phyloP scores from a whole-genome alignment of 2,888 invertebrate species.

The Aleiodes alternator region DNA sequence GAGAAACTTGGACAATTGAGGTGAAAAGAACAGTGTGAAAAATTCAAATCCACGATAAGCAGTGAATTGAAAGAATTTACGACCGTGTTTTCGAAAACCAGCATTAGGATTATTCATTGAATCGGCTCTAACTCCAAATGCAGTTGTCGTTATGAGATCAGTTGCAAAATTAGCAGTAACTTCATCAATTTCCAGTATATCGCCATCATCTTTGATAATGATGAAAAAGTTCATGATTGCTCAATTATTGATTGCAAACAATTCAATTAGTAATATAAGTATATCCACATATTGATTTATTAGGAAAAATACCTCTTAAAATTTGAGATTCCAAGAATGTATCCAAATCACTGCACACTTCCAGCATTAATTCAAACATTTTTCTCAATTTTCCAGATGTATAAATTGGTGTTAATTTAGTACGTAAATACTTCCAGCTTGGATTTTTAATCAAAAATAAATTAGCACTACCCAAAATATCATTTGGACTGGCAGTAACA shows the following conservation, averaged over 20 bases:
- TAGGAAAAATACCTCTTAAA: conserved; percentile 55
- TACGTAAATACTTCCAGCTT: conserved; percentile 74
- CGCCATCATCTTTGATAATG: conserved; percentile 52
- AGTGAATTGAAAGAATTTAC: conserved; percentile 71
- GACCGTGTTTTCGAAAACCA: conserved; percentile 74
- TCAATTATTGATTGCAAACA: background rate
- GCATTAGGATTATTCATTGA: conserved; percentile 73
- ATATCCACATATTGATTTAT: too few relatives aligned
- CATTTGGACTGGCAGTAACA: conserved; percentile 66
- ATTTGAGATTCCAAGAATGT: conserved; percentile 53
- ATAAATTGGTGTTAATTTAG: conserved; percentile 76
- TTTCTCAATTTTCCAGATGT: conserved; percentile 69
- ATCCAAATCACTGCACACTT: conserved; percentile 60
- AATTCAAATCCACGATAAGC: conserved; percentile 71
- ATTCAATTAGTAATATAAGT: too few relatives aligned
- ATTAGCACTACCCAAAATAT: conserved; percentile 73
- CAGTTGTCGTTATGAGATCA: conserved; percentile 76
- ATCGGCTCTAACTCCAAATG: conserved; percentile 76
- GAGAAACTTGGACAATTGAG: conserved; percentile 69
- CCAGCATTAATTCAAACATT: conserved; percentile 65
- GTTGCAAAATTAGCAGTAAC: conserved; percentile 66
- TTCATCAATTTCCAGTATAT: conserved; percentile 65
- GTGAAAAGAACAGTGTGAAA: conserved; percentile 74
- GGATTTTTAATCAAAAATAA: conserved; percentile 75
- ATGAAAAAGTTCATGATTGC: background rate